These are phyloP conservation scores for Dendropsophus ebraccatus DNA, from an alignment of 2,113 vertebrate genomes.

Conservation along the genomic window DNA sequence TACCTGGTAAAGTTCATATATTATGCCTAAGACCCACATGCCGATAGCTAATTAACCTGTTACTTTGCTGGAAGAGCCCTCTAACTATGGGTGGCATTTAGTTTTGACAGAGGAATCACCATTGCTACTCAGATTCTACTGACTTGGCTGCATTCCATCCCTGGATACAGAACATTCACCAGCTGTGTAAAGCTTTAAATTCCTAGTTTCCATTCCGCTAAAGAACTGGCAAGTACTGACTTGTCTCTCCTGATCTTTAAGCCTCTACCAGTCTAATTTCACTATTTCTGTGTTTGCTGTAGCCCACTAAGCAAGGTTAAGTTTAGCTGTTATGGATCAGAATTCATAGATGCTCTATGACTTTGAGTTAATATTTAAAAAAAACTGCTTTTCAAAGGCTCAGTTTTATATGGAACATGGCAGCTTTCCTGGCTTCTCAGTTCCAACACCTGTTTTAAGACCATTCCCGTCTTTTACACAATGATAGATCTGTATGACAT, in stretches of 20 bases:
- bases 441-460: constrained; percentile 35
- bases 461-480: constrained; percentile 28
- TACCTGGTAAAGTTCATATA: not conserved
- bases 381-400: constrained; percentile 28
- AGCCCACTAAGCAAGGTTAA: constrained; percentile 50
- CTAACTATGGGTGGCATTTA: constrained; percentile 45
- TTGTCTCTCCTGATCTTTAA: constrained; percentile 51
- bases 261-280: constrained; percentile 42
- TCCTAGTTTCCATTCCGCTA: constrained; percentile 59
- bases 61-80: not conserved
- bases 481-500: constrained; percentile 4
- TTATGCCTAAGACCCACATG: not conserved
- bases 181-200: constrained; percentile 59
- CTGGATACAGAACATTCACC: constrained; percentile 56
- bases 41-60: constrained; percentile 31
- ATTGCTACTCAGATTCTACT: constrained; percentile 42
- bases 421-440: constrained; percentile 36
- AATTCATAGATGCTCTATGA: constrained; percentile 32
- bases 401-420: constrained; percentile 39
- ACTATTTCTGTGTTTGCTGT: constrained; percentile 42
- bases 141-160: constrained; percentile 48
- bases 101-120: constrained; percentile 46
- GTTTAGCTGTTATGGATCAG: constrained; percentile 41
- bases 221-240: constrained; percentile 57
- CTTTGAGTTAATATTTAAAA: constrained; percentile 25